phyloP scores from a whole-genome alignment of 2,113 vertebrate species.

The Antechinus stuartii region DNA sequence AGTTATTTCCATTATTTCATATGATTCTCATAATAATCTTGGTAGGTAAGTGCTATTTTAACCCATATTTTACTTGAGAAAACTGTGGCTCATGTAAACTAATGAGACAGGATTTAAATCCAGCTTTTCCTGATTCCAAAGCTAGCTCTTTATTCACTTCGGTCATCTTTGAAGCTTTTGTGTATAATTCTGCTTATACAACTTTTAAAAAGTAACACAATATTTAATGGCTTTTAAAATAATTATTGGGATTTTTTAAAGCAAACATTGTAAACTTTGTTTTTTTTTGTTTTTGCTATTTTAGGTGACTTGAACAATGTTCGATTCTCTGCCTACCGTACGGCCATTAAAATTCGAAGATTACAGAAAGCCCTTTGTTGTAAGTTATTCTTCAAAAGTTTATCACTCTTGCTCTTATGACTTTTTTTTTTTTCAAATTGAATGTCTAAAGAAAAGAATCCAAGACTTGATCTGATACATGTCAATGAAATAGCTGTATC shows the following conservation, averaged over 20 bases:
- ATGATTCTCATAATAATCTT: not conserved
- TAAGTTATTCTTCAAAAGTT: constrained; percentile 85
- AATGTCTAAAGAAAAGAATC: constrained; percentile 8
- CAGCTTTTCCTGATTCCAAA: not conserved
- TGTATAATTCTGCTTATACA: not conserved
- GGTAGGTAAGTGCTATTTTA: not conserved
- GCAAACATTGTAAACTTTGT: not conserved
- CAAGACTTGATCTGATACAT: constrained; percentile 32
- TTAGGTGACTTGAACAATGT: constrained; percentile 98
- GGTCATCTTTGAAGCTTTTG: not conserved
- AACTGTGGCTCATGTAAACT: not conserved
- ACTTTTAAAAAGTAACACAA: not conserved
- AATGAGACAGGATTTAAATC: not conserved
- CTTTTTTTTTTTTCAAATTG: constrained; percentile 29
- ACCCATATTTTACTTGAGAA: not conserved
- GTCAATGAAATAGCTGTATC: not conserved
- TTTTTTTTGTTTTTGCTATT: constrained; percentile 69
- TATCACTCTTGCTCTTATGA: constrained; percentile 29
- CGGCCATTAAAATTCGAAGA: constrained; percentile 98
- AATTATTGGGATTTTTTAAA: not conserved
- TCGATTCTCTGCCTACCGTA: constrained; percentile 98
- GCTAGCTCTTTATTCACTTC: not conserved
- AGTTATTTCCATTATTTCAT: not conserved
- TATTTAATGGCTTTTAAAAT: not conserved
- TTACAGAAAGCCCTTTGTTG: constrained; percentile 97